Conservation (phyloP, 2,888 invertebrate genomes). For the Eupsilia transversa region DNA sequence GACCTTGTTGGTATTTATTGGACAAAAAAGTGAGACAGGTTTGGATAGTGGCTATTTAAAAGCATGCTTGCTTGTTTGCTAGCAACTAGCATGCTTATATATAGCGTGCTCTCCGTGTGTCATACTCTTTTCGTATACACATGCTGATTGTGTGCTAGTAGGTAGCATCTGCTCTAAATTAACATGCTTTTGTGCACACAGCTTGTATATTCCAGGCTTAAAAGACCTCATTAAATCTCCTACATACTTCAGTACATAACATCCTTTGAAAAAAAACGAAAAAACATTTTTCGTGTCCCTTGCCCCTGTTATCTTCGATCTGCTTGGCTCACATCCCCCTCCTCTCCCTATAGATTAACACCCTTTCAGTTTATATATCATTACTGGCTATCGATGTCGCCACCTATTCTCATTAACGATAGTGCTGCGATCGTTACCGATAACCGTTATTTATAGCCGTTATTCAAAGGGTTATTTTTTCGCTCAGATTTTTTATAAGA, state of each 20-base stretch:
- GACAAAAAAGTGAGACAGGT: neutral
- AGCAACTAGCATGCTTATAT: neutral
- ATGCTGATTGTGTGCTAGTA: neutral
- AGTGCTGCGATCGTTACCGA: conserved; percentile 55
- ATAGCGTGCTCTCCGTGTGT: neutral
- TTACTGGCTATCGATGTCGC: conserved; percentile 66
- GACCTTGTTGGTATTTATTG: conserved; percentile 6
- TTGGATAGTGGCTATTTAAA: neutral
- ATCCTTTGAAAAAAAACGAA: conserved; percentile 47
- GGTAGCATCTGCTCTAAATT: neutral
- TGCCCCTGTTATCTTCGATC: conserved; percentile 49
- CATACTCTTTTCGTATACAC: neutral
- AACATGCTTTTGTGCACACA: neutral
- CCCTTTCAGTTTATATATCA: conserved; percentile 68
- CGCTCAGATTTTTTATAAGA: neutral
- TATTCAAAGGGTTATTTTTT: conserved; percentile 52
- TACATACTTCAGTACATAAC: conserved; percentile 12
- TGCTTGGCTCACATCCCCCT: conserved; percentile 45
- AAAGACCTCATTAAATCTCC: conserved; percentile 21
- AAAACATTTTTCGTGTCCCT: conserved; percentile 11
- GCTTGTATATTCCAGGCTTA: neutral
- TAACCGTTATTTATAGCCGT: conserved; percentile 61
- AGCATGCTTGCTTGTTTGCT: neutral
- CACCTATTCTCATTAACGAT: conserved; percentile 67
- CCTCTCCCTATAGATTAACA: conserved; percentile 59